Base-by-base conservation (phyloP, 2,113 vertebrate genomes). In the Apodemus speciosus region DNA sequence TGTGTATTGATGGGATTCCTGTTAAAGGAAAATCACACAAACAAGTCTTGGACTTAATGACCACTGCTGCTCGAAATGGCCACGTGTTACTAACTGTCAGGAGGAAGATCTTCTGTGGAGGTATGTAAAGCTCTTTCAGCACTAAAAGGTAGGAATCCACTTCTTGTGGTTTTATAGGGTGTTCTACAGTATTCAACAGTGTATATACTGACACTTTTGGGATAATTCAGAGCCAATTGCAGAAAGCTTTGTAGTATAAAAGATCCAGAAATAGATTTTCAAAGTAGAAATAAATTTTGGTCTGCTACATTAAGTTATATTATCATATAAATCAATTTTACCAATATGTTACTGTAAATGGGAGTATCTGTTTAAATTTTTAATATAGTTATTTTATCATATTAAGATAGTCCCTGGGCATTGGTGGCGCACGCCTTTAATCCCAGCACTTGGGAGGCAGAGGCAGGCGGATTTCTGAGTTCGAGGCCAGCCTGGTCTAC, bases 11-110 rank as follows among this genome's bases (percentile, higher is more conserved):
- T 18, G 99, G 99, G 0, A 98, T 99, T 72, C 98, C 99, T 0
- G 99, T 99, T 2, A 99, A 99, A 95, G 99, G 99, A 83, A 99
- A 99, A 96, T 99, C 99, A 3, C 99, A 99, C 98, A 99, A 99
- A 90, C 99, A 99, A 77, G 99, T 99, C 79, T 96, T 99, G 97
- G 99, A 99, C 96, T 97, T 99, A 58, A 99, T 99, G 99, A 99
- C 99, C 60, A 98, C 99, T 0, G 99, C 99, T 0, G 99, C 99
- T 43, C 98, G 99, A 15, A 99, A 99, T 0, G 99, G 99, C 9
- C 99, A 99, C 66, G 99, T 99, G 97, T 97, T 99, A 97, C 98
- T 99, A 25, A 99, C 99, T 0, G 99, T 99, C 79, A 98, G 99
- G 86, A 98, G 99, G 93, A 99, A 99, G 94, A 98, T 99, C 93